These are phyloP conservation scores for Cephalotes varians DNA, from an alignment of 2,888 invertebrate genomes.

Conservation along the genomic window DNA sequence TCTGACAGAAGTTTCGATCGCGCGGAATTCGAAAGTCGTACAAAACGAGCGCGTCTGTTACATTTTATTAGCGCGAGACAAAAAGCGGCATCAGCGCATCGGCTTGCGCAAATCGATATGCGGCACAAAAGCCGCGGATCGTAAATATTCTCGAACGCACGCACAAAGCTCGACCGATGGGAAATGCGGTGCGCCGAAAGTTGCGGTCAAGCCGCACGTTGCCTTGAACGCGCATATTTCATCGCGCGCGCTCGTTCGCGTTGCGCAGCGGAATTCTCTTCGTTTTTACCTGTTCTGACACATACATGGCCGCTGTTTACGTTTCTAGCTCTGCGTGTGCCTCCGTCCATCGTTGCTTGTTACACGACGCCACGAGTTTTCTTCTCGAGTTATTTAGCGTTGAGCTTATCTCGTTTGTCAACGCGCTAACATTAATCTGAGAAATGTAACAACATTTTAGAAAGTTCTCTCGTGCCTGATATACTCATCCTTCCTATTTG, in stretches of 20 bases:
- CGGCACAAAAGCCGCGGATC: constrained; percentile 68
- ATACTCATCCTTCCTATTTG: neutral
- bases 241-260: constrained; percentile 22
- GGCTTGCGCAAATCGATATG: constrained; percentile 64
- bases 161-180: constrained; percentile 56
- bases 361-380: neutral
- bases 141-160: constrained; percentile 66
- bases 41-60: constrained; percentile 1
- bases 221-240: constrained; percentile 47
- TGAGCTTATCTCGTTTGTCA: neutral
- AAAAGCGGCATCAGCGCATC: neutral
- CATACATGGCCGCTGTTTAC: neutral
- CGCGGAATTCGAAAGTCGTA: neutral
- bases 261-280: neutral
- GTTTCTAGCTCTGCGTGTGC: neutral
- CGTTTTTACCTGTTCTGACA: neutral
- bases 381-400: constrained; percentile 3
- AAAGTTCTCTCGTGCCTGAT: neutral
- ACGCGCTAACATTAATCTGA: neutral
- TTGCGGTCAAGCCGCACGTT: constrained; percentile 62
- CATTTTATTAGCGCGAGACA: constrained; percentile 10
- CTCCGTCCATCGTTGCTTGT: constrained; percentile 14
- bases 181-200: constrained; percentile 59
- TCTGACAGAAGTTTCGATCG: neutral
- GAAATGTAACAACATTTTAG: neutral